Conservation (phyloP, 2,888 invertebrate genomes). For the Idaea straminata region DNA sequence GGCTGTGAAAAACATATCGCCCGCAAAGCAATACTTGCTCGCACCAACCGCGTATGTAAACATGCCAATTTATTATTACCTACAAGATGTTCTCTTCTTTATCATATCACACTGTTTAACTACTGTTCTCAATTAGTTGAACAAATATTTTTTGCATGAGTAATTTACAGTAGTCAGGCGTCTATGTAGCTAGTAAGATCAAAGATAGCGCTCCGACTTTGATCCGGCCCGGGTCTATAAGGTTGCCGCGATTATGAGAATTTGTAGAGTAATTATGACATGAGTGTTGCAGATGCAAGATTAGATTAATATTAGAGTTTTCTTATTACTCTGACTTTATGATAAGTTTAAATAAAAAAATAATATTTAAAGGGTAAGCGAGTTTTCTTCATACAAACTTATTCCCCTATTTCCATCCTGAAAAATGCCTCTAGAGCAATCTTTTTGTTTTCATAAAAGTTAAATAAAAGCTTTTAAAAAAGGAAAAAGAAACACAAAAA, state of each 20-base stretch:
- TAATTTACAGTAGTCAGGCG: constrained; percentile 42
- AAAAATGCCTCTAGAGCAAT: too few species aligned
- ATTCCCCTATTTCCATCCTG: too few species aligned
- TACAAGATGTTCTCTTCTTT: constrained; percentile 18
- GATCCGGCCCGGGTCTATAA: constrained; percentile 53
- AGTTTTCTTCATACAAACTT: too few species aligned
- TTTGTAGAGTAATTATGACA: constrained; percentile 16
- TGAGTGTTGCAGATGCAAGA: too few species aligned
- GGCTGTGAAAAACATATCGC: constrained; percentile 50
- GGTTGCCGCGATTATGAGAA: constrained; percentile 56
- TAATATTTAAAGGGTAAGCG: too few species aligned
- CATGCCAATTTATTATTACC: constrained; percentile 38
- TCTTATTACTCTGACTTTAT: too few species aligned
- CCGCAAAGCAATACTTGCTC: constrained; percentile 26
- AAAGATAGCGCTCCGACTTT: constrained; percentile 61
- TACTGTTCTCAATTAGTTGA: constrained; percentile 17
- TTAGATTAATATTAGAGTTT: too few species aligned
- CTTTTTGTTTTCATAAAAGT: neutral
- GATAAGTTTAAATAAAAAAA: too few species aligned
- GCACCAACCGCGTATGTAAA: constrained; percentile 40
- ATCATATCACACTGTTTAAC: constrained; percentile 16
- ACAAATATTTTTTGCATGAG: constrained; percentile 31
- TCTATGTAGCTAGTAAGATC: constrained; percentile 46
- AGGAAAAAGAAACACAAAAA: too few species aligned
- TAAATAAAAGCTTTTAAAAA: too few species aligned